These are phyloP conservation scores for Thalassoma bifasciatum DNA, from an alignment of 2,113 vertebrate genomes.

Conservation along the genomic window DNA sequence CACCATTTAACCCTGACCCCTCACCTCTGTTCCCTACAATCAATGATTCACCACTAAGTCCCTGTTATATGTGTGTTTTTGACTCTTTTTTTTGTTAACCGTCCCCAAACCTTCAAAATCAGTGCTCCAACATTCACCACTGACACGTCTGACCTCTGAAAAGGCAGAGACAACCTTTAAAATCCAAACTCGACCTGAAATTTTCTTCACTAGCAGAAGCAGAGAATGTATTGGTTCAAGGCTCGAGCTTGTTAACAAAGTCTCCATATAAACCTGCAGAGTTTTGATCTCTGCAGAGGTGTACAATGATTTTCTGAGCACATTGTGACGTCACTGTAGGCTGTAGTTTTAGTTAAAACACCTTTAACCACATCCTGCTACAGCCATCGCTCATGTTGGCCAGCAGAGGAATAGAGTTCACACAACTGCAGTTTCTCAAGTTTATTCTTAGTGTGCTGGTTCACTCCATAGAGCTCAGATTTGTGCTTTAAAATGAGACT, in stretches of 20 bases:
- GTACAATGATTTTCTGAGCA: no score
- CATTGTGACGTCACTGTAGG: not conserved
- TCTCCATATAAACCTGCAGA: not conserved
- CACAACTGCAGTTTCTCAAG: no score
- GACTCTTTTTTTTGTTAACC: not conserved
- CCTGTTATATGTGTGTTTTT: conserved; percentile 5
- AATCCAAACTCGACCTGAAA: conserved; percentile 13
- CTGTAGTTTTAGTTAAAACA: not conserved
- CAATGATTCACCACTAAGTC: conserved; percentile 18
- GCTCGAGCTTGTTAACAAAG: no score
- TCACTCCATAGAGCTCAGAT: no score
- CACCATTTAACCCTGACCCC: conserved; percentile 87
- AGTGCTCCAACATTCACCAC: not conserved
- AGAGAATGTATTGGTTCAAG: not conserved
- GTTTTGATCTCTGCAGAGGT: not conserved
- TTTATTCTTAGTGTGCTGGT: no score
- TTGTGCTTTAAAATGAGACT: no score
- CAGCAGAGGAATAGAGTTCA: not conserved
- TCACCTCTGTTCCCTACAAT: conserved; percentile 23
- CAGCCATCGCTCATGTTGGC: not conserved
- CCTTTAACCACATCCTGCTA: no score
- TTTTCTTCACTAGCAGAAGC: conserved; percentile 19
- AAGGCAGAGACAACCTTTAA: not conserved
- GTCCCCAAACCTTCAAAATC: not conserved
- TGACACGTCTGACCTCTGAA: conserved; percentile 1